Base-by-base conservation (phyloP, 2,888 invertebrate genomes). In the Polia nebulosa region DNA sequence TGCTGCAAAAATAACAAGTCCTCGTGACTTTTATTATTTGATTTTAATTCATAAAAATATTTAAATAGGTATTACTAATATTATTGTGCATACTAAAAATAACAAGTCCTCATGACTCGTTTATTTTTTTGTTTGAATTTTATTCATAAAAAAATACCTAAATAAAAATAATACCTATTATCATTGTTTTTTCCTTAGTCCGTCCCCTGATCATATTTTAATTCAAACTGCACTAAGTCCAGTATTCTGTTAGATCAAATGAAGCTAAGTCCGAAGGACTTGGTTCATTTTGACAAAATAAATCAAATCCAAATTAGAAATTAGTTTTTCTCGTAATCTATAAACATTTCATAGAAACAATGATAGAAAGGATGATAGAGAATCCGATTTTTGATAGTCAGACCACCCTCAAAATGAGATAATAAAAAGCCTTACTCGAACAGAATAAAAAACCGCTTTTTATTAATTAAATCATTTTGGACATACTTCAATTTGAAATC, bases 241-340 rank as follows among this genome's bases (percentile, higher is more conserved):
- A 70, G 80, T 49, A 59, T 61, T 22, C 34, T 66, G n/a, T 83
- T 83, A 66, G 78, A 81, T 49, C 71, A 58, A 17, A 72, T 55
- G 29, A 83, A 86, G 45, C n/a, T 49, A 13, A 64, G 72, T 52
- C 62, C 58, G 2, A 83, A 87, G 29, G 49, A 64, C 11, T 58
- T 63, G 8, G 51, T 60, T 51, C 20, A 61, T 61, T 61, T 61
- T 61, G 60, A 51, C 60, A 51, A 61, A 61, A 60, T 51, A 60
- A 60, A 39, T 39, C 60, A 39, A 60, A 60, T 39, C 29, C 52
- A 61, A 52, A 52, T 53, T 61, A 62, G 44, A 44, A 44, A 60
- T 51, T 51, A 8, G 20, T 60, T 60, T 39, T 60, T 39, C 29
- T 47, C 58, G 25, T 51, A 60, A 53, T 53, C 52, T 44, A 53